These are phyloP conservation scores for Psittacus erithacus DNA, from an alignment of 2,113 vertebrate species.

Conservation along the genomic window DNA sequence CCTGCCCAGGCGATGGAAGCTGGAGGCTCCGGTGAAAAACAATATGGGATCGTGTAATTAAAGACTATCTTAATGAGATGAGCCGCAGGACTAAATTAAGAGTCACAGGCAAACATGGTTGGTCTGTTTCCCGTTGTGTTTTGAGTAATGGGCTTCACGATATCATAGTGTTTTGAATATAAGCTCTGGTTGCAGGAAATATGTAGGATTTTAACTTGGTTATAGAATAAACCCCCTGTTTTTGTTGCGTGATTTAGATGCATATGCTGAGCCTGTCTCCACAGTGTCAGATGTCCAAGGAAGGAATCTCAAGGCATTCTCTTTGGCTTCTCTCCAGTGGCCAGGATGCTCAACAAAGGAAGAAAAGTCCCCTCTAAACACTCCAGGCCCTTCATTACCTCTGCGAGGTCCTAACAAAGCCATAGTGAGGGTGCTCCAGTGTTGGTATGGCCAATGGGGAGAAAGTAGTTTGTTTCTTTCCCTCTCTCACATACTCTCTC, in stretches of 20 bases:
- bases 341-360: accelerated
- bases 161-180: accelerated
- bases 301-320: neutral
- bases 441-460: accelerated
- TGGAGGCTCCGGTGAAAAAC: neutral
- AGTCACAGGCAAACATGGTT: neutral
- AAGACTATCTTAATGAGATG: neutral
- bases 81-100: neutral
- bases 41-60: neutral
- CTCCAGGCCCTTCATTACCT: neutral
- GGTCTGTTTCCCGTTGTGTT: neutral
- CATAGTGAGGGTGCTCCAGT: neutral
- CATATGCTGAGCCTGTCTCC: accelerated
- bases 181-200: neutral
- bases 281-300: neutral
- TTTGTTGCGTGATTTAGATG: neutral
- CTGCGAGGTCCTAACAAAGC: accelerated
- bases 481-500: accelerated
- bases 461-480: neutral
- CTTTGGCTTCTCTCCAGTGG: neutral
- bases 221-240: accelerated
- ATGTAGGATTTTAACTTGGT: accelerated
- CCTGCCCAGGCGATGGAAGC: accelerated
- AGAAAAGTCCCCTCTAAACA: accelerated
- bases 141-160: neutral